phyloP scores from a whole-genome alignment of 1,140 invertebrate genomes.

The Antheraea pernyi region DNA sequence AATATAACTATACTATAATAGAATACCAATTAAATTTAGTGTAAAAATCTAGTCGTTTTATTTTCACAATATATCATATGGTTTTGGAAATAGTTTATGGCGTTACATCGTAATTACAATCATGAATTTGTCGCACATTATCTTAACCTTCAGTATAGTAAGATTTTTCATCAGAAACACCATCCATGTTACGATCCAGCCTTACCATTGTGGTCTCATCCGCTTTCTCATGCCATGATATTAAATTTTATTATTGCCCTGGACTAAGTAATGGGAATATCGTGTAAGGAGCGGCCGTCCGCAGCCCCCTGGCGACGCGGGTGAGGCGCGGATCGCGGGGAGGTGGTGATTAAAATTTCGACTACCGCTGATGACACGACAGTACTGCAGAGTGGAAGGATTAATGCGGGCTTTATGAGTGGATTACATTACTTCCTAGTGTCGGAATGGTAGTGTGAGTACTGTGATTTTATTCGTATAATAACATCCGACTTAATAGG shows the following conservation, averaged over 20 bases:
- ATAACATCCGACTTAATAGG: not conserved
- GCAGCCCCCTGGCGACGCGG: slow-evolving; percentile 51
- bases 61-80: no score
- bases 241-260: slow-evolving; percentile 80
- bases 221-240: slow-evolving; percentile 72
- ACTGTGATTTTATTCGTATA: slow-evolving; percentile 51
- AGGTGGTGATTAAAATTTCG: slow-evolving; percentile 74
- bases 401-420: slow-evolving; percentile 75
- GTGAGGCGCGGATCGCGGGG: slow-evolving; percentile 27
- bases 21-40: no score
- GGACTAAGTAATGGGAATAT: slow-evolving; percentile 80
- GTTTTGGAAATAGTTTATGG: no score
- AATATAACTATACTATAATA: not conserved
- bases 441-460: slow-evolving; percentile 38
- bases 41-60: no score
- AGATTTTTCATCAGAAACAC: not conserved
- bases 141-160: no score
- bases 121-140: no score
- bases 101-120: no score
- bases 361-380: slow-evolving; percentile 76
- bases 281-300: slow-evolving; percentile 77
- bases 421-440: slow-evolving; percentile 70
- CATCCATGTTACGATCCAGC: slow-evolving; percentile 16
- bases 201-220: slow-evolving; percentile 55
- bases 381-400: slow-evolving; percentile 65